A percentile compares a stretch with the other conserved stretches of the same genome.
phyloP scores from a whole-genome alignment of 2,797 vertebrate species.

The Diplodus puntazzo region DNA sequence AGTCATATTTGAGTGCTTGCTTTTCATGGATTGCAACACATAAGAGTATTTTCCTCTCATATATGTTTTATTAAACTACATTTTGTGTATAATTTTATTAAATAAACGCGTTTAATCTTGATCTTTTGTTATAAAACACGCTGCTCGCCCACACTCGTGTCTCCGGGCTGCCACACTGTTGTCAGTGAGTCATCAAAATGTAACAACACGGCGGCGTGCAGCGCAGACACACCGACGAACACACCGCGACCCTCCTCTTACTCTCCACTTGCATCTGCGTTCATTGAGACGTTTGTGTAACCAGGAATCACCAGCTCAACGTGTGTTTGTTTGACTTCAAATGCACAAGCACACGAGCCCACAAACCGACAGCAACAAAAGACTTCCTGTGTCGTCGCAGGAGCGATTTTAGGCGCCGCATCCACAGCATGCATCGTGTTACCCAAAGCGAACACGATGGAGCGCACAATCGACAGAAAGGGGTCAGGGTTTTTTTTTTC shows the following conservation, averaged over 20 bases:
- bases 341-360: background rate
- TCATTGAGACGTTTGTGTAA: background rate
- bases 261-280: background rate
- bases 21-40: too few species aligned
- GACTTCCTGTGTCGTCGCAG: slow-evolving; percentile 49
- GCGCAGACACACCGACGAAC: slow-evolving; percentile 15
- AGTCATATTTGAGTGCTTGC: background rate
- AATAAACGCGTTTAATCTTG: background rate
- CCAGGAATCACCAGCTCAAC: background rate
- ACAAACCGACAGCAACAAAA: background rate
- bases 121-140: background rate
- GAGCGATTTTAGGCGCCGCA: background rate
- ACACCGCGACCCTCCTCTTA: background rate
- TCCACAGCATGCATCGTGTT: background rate
- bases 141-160: background rate
- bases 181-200: slow-evolving; percentile 32
- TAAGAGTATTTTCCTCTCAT: background rate
- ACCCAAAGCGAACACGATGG: background rate
- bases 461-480: background rate
- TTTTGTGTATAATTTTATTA: too few species aligned
- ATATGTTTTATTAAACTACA: too few species aligned
- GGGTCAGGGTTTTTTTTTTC: background rate
- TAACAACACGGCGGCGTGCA: slow-evolving; percentile 43
- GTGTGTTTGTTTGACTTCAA: background rate
- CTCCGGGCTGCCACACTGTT: background rate